Conservation (phyloP, 2,113 vertebrate species). For the Crypturellus undulatus region DNA sequence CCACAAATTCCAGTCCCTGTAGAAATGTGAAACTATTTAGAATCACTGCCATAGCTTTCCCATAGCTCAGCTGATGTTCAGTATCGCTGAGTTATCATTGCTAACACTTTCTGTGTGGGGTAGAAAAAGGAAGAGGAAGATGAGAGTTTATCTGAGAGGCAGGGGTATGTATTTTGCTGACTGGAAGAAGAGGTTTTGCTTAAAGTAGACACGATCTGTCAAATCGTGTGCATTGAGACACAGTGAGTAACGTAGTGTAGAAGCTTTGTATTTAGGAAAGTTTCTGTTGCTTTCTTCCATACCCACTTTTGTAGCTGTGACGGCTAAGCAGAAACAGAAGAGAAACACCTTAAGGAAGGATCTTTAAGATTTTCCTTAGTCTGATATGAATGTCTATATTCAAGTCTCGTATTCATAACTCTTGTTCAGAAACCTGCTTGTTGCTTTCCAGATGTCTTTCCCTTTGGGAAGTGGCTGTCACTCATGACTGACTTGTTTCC, state of each 20-base stretch:
- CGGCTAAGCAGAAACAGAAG: not conserved
- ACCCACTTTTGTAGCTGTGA: not conserved
- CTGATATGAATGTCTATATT: not conserved
- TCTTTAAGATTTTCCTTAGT: not conserved
- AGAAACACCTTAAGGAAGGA: not conserved
- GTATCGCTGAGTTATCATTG: not conserved
- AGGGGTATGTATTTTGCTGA: not conserved
- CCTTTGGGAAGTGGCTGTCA: slow-evolving; percentile 3
- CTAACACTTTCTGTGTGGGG: not conserved
- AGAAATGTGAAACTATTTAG: not conserved
- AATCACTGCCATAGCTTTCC: not conserved
- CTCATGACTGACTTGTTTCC: not conserved
- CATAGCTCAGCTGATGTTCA: not conserved
- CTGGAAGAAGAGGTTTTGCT: not conserved
- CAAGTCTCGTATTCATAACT: not conserved
- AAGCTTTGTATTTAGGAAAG: not conserved
- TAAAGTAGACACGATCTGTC: not conserved
- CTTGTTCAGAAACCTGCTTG: not conserved
- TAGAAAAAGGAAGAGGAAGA: not conserved
- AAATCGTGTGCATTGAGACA: no score
- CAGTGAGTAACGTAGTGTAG: not conserved
- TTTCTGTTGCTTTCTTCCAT: not conserved
- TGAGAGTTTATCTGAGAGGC: not conserved
- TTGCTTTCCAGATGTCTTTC: not conserved
- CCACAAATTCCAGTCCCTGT: not conserved